Conservation (phyloP, 2,888 invertebrate species). For the Orchesella flavescens region DNA sequence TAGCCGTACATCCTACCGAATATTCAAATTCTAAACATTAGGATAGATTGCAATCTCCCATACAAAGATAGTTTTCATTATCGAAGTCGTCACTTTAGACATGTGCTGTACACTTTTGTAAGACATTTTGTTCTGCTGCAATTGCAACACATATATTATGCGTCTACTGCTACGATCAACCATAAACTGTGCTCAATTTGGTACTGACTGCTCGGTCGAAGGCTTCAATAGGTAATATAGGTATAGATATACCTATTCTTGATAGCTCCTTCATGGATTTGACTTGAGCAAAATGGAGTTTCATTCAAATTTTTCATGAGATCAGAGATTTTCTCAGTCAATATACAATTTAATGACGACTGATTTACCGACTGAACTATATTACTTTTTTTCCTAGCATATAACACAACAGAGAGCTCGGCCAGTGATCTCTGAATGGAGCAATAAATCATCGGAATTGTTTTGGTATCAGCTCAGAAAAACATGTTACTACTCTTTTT, state of each 20-base stretch:
- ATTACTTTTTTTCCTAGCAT: conserved; percentile 17
- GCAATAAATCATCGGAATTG: conserved; percentile 54
- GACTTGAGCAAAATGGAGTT: not conserved
- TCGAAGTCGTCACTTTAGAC: too few relatives aligned
- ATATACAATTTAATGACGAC: conserved; percentile 9
- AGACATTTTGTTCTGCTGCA: too few relatives aligned
- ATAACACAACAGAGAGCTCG: conserved; percentile 3
- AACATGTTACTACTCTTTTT: not conserved
- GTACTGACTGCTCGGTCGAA: too few relatives aligned
- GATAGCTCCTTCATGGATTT: too few relatives aligned
- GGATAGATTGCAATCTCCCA: too few relatives aligned
- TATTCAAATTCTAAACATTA: not conserved
- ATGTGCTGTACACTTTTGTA: too few relatives aligned
- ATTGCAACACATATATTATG: too few relatives aligned
- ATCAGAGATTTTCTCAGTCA: not conserved
- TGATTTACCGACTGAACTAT: not conserved
- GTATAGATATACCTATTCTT: too few relatives aligned
- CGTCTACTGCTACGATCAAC: too few relatives aligned
- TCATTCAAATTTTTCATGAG: not conserved
- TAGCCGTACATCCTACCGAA: conserved; percentile 20
- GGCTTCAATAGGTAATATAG: too few relatives aligned
- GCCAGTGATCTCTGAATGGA: conserved; percentile 6
- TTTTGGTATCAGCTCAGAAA: conserved; percentile 21
- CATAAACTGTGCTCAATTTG: too few relatives aligned
- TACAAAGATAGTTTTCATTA: too few relatives aligned